Conservation (phyloP, 2,888 invertebrate species). For the Lasioglossum oenotherae region DNA sequence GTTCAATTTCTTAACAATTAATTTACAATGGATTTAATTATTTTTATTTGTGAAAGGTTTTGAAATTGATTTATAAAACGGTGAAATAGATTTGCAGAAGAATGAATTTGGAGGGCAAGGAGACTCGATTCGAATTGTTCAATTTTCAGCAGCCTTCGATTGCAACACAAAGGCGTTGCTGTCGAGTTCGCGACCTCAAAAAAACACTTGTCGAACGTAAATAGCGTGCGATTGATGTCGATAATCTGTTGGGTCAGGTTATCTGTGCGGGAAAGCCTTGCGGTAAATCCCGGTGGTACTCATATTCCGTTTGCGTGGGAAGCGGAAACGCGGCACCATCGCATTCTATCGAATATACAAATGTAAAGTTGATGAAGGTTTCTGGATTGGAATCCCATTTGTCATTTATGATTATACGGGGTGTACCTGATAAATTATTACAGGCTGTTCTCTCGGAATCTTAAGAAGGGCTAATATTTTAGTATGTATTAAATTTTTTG, state of each 20-base stretch:
- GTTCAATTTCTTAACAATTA: too few relatives aligned
- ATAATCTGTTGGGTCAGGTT: conserved; percentile 12
- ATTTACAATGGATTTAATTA: too few relatives aligned
- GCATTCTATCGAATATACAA: not conserved
- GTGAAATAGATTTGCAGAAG: too few relatives aligned
- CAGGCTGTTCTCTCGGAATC: too few relatives aligned
- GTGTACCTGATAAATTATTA: too few relatives aligned
- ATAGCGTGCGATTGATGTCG: not conserved
- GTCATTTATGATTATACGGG: not conserved
- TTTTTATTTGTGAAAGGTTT: too few relatives aligned
- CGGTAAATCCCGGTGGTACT: not conserved
- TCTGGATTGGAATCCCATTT: not conserved
- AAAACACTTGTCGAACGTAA: not conserved
- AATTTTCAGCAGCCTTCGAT: not conserved
- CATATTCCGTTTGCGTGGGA: not conserved
- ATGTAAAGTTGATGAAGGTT: not conserved
- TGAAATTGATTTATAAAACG: too few relatives aligned
- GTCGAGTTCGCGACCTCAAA: not conserved
- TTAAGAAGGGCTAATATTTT: too few relatives aligned
- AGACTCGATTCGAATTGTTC: not conserved
- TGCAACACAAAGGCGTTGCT: not conserved
- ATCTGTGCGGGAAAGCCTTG: not conserved
- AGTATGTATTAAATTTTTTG: too few relatives aligned
- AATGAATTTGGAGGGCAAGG: too few relatives aligned
- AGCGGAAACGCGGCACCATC: not conserved